phyloP scores from a whole-genome alignment of 1,140 invertebrate genomes.

The Metopolophium dirhodum region DNA sequence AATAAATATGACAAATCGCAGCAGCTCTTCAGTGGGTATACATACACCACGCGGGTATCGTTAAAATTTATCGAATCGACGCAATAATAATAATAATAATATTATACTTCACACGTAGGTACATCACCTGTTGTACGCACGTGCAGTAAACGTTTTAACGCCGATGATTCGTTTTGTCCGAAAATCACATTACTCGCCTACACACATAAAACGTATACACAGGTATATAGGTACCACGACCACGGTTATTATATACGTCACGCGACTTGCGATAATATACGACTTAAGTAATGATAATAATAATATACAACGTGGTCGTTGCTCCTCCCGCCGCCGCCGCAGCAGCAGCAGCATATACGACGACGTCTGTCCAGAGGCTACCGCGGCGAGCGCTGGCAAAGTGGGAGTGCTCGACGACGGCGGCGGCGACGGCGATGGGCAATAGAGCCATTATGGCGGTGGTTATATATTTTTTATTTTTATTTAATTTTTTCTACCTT shows the following conservation, averaged over 20 bases:
- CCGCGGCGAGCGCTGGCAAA: slow-evolving; percentile 8
- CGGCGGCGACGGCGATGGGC: not conserved
- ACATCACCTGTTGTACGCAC: not conserved
- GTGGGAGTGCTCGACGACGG: slow-evolving; percentile 28
- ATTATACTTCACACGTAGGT: not conserved
- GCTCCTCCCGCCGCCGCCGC: not conserved
- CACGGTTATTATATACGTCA: not conserved
- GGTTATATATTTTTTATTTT: slow-evolving; percentile 6
- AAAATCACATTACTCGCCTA: not conserved
- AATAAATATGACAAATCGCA: not conserved
- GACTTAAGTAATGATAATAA: not conserved
- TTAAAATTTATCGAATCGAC: not conserved
- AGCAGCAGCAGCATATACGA: not conserved
- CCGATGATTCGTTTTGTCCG: not conserved
- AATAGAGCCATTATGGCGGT: slow-evolving; percentile 46
- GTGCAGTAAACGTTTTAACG: not conserved
- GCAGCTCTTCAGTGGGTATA: not conserved
- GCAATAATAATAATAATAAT: no score
- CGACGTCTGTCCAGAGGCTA: slow-evolving; percentile 30
- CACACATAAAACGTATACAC: no score
- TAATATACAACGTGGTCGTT: not conserved
- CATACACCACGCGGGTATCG: not conserved
- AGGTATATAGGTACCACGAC: no score
- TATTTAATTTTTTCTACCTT: not conserved
- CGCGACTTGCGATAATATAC: not conserved